Base-by-base conservation (phyloP, 2,797 vertebrate species). In the Gymnothorax reevesii region DNA sequence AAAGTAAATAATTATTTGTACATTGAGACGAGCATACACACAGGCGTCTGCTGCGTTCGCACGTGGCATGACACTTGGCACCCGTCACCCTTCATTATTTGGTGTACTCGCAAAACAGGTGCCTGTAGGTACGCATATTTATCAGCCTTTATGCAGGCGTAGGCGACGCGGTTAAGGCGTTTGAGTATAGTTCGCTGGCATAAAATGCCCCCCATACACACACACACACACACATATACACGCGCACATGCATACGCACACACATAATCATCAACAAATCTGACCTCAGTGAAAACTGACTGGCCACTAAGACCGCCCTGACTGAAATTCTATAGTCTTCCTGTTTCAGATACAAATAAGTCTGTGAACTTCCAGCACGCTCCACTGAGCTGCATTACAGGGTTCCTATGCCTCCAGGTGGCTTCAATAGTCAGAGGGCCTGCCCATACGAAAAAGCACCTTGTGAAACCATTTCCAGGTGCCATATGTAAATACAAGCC, bases 341-440 rank as follows among this genome's bases (percentile, higher is more conserved):
- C 83, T 86, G 71, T 77, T 86, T 82, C 84, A 86, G 52, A 88
- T 71, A 52, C 66, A 79, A 87, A 85, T 88, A 82, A 83, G 64
- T 22, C 49, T 62, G 79, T 83, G 25, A 62, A 79, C 85, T 86
- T 88, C 86, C 88, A 88, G 75, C 64, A 85, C 66, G 84, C 86
- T 62, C 62, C 60, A 66, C 10, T 6, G 80, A 79, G 82, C 86
- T 88, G 15, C 83, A 52, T 27, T 10, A 85, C 22, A 84, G 55
- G 85, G 59, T 62, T 86, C 73, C 83, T 82, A 79, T 64, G n/a
- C 71, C 12, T n/a, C 84, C 90, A 90, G 89, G 87, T 91, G 88
- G 60, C 85, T 87, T 84, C 82, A 55, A 66, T 86, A 66, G 79
- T 25, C 80, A 13, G 54, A 8, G 59, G 83, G 80, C 73, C 25